A percentile compares a stretch with the other conserved stretches of the same genome.
These are phyloP conservation scores for Podotricha telesiphe DNA, from an alignment of 2,888 invertebrate species.

Conservation along the genomic window DNA sequence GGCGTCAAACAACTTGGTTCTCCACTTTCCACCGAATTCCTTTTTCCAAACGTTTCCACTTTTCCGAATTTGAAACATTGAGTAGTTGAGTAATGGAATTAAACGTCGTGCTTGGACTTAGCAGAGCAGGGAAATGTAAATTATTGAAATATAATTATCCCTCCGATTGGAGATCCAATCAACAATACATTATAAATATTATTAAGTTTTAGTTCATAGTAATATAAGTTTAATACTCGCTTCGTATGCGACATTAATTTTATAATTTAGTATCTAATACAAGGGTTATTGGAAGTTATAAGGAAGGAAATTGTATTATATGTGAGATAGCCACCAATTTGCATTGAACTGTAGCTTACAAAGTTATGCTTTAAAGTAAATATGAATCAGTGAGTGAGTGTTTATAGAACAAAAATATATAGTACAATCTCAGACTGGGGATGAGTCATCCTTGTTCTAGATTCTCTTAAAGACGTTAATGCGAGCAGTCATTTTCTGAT, in stretches of 20 bases:
- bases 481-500: constrained; percentile 30
- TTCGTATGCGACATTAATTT: constrained; percentile 1
- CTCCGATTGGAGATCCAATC: not conserved
- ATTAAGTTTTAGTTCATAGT: not conserved
- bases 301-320: constrained; percentile 8
- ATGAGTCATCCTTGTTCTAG: constrained; percentile 35
- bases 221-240: not conserved
- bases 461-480: constrained; percentile 34
- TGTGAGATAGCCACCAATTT: not conserved
- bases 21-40: too few species aligned
- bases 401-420: not conserved
- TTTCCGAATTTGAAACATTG: too few species aligned
- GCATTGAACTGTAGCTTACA: not conserved
- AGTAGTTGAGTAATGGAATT: too few species aligned
- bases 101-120: too few species aligned
- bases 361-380: constrained; percentile 16
- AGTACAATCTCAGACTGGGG: not conserved
- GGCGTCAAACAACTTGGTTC: too few species aligned
- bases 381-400: not conserved
- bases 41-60: too few species aligned
- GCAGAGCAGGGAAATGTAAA: too few species aligned
- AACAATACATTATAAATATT: not conserved
- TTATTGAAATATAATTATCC: too few species aligned
- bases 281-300: not conserved
- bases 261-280: not conserved